Percentiles rank a stretch among this genome's conserved stretches.
phyloP scores from a whole-genome alignment of 2,113 vertebrate genomes.

The Nothobranchius furzeri region DNA sequence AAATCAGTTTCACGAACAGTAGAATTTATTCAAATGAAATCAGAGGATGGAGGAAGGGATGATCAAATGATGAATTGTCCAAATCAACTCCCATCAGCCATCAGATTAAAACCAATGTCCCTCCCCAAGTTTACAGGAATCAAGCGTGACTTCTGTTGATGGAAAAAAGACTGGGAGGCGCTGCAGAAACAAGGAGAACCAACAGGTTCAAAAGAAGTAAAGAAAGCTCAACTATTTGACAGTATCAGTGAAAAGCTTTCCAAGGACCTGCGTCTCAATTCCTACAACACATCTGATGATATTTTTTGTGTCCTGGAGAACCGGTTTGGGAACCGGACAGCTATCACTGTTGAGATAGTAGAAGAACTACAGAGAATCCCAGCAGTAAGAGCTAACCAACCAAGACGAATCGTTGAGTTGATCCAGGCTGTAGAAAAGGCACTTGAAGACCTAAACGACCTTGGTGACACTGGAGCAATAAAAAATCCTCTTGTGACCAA shows the following conservation, averaged over 20 bases:
- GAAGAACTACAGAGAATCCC: not conserved
- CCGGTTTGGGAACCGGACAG: not conserved
- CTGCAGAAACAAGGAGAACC: constrained; percentile 5
- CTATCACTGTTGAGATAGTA: not conserved
- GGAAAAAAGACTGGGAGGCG: not conserved
- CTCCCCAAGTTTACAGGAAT: not conserved
- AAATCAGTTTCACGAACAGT: constrained; percentile 1
- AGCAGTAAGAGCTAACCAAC: not conserved
- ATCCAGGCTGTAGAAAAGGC: not conserved
- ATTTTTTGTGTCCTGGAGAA: not conserved
- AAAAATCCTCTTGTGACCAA: not conserved
- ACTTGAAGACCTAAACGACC: not conserved
- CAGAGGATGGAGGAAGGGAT: not conserved
- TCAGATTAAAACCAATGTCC: not conserved
- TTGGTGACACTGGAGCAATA: not conserved
- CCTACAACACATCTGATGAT: not conserved
- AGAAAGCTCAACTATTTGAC: not conserved
- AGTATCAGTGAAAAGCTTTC: not conserved
- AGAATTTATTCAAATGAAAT: not conserved
- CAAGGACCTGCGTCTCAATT: not conserved
- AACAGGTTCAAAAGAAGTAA: not conserved
- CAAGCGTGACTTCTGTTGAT: not conserved
- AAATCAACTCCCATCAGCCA: not conserved
- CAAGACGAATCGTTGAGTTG: not conserved
- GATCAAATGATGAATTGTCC: not conserved